A percentile compares a stretch with the other conserved stretches of the same genome.
phyloP scores from a whole-genome alignment of 2,797 vertebrate species.

The Caiman crocodilus region DNA sequence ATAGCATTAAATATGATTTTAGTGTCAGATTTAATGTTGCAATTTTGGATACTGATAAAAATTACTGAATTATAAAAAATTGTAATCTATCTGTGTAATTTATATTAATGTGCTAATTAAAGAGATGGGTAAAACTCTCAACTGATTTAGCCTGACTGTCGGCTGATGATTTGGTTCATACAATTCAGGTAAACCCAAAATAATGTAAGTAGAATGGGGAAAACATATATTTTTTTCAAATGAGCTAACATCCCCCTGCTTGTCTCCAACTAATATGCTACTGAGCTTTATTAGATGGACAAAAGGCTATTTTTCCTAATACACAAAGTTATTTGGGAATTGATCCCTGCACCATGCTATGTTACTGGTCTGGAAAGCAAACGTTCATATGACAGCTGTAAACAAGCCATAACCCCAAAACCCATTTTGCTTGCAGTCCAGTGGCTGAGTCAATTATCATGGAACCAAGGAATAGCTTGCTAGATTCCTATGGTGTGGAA shows the following conservation, averaged over 20 bases:
- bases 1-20: background rate
- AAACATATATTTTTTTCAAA: background rate
- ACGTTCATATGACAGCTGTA: background rate
- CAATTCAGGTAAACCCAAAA: background rate
- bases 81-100: background rate
- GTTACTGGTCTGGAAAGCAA: background rate
- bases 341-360: accelerated
- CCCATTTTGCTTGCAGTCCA: accelerated
- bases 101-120: background rate
- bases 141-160: background rate
- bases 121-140: background rate
- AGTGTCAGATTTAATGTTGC: background rate
- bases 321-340: background rate
- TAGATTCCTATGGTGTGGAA: accelerated
- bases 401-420: accelerated
- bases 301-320: background rate
- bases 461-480: accelerated
- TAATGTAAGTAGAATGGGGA: background rate
- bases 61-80: background rate
- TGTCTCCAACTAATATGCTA: background rate
- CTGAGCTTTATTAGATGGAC: background rate
- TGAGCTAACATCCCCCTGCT: background rate
- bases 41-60: background rate
- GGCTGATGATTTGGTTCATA: background rate
- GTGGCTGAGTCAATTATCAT: background rate